These are phyloP conservation scores for Ips nitidus DNA, from an alignment of 1,140 invertebrate species.

Conservation along the genomic window DNA sequence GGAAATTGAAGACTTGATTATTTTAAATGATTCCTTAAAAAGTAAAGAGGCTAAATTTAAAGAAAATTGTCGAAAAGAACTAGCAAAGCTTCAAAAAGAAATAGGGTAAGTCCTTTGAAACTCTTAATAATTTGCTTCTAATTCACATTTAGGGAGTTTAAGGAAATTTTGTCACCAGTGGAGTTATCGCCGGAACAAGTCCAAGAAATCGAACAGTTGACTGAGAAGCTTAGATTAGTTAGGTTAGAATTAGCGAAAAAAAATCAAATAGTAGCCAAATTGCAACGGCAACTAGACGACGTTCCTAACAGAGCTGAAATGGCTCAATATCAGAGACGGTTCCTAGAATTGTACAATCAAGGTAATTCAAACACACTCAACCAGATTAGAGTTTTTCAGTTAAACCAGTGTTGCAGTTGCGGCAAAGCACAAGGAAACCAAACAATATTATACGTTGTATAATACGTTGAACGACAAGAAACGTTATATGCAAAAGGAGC, in stretches of 20 bases:
- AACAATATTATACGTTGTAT: slow-evolving; percentile 95
- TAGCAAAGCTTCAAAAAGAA: slow-evolving; percentile 60
- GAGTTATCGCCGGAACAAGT: slow-evolving; percentile 53
- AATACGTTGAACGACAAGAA: slow-evolving; percentile 95
- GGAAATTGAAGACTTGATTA: slow-evolving; percentile 66
- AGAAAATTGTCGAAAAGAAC: slow-evolving; percentile 71
- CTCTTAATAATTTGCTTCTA: background rate
- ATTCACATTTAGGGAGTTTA: slow-evolving; percentile 53
- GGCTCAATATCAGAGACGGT: slow-evolving; percentile 91
- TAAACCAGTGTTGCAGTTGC: slow-evolving; percentile 68
- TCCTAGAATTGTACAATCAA: slow-evolving; percentile 96
- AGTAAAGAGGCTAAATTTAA: slow-evolving; percentile 74
- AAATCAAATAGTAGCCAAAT: slow-evolving; percentile 77
- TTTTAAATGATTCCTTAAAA: slow-evolving; percentile 72
- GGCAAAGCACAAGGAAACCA: slow-evolving; percentile 93
- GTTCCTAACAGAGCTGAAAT: slow-evolving; percentile 90
- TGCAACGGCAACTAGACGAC: slow-evolving; percentile 83
- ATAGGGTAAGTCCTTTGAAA: slow-evolving; percentile 54
- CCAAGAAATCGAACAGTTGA: slow-evolving; percentile 61
- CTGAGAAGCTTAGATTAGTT: slow-evolving; percentile 58
- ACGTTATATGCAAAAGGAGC: slow-evolving; percentile 88
- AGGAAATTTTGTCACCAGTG: slow-evolving; percentile 50
- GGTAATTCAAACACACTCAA: slow-evolving; percentile 56
- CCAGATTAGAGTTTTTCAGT: slow-evolving; percentile 1
- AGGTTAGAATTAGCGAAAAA: slow-evolving; percentile 73